A percentile compares a stretch with the other conserved stretches of the same genome.
Conservation (phyloP, 2,113 vertebrate species). For the Chroicocephalus ridibundus region DNA sequence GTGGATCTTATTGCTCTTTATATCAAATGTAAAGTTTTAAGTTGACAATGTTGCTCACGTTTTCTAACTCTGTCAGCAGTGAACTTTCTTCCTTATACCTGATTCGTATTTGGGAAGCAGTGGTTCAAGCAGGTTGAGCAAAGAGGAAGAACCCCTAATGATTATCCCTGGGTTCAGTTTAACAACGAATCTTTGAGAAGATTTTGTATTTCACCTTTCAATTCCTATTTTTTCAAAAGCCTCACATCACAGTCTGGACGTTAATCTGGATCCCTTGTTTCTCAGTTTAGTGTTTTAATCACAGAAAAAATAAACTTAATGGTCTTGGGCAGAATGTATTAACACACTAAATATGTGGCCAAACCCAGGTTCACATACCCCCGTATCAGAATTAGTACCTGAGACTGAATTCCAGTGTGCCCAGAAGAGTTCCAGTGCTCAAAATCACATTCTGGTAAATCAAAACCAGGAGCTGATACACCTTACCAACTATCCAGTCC, state of each 20-base stretch:
- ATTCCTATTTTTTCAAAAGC: not conserved
- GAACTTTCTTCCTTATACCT: not conserved
- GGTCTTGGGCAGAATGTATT: not conserved
- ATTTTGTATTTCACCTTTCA: not conserved
- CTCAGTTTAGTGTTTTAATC: not conserved
- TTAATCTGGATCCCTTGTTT: not conserved
- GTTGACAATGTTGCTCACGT: not conserved
- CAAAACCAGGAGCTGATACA: not conserved
- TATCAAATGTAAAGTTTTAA: not conserved
- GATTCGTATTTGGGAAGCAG: not conserved
- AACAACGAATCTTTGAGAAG: not conserved
- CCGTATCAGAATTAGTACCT: not conserved
- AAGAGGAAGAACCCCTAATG: not conserved
- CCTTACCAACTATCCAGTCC: not conserved
- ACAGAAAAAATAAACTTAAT: not conserved
- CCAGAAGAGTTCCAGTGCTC: not conserved
- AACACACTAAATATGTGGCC: not conserved
- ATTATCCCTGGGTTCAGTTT: not conserved
- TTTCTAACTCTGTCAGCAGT: not conserved
- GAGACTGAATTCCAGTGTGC: not conserved
- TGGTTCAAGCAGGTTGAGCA: not conserved
- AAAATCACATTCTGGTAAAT: not conserved
- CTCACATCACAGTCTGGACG: not conserved
- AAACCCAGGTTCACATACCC: fast-evolving
- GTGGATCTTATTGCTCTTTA: not conserved